Percentiles rank a stretch among this genome's conserved stretches.
Evolutionary conservation across 2,113 vertebrate genomes (phyloP).

Genomic region (Nyctereutes procyonoides): DNA sequence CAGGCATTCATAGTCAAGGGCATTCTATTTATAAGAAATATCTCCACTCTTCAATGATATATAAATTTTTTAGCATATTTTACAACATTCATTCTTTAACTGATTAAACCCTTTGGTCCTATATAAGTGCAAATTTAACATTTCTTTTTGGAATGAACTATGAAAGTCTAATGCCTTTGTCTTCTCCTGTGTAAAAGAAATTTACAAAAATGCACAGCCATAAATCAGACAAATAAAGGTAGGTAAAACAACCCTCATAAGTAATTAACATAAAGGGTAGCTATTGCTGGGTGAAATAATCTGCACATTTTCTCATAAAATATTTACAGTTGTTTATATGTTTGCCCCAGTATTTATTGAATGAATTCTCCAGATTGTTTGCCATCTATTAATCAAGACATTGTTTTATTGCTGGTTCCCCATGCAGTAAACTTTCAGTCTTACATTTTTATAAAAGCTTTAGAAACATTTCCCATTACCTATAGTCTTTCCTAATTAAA

Average conservation of each 20-base stretch:
- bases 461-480: neutral
- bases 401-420: neutral
- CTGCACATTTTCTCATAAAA: neutral
- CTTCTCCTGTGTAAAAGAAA: neutral
- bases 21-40: conserved; percentile 1
- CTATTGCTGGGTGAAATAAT: neutral
- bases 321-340: conserved; percentile 15
- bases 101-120: neutral
- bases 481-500: neutral
- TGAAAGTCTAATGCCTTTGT: neutral
- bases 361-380: conserved; percentile 11
- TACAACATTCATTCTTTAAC: neutral
- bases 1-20: neutral
- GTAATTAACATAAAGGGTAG: neutral
- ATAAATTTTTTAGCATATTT: neutral
- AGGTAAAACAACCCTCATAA: neutral
- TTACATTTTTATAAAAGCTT: neutral
- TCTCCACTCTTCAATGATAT: neutral
- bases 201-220: neutral
- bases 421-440: neutral
- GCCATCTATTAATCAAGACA: conserved; percentile 14
- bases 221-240: neutral
- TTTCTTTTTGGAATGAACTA: conserved; percentile 17
- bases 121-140: neutral
- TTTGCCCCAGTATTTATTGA: neutral